phyloP scores from a whole-genome alignment of 1,140 invertebrate genomes.

The Diuraphis noxia region DNA sequence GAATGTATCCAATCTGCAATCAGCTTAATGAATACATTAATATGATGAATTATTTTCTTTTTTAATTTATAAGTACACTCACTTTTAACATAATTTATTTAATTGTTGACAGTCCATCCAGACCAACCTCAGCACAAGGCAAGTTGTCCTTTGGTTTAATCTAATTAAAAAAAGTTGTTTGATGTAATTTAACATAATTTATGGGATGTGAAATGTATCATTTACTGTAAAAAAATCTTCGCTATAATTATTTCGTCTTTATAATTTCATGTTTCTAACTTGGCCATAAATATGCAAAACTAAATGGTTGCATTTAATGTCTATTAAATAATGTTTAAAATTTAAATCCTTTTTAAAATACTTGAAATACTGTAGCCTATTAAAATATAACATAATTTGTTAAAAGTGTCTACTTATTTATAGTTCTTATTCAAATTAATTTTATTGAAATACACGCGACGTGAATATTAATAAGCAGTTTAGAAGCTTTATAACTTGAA shows the following conservation, averaged over 20 bases:
- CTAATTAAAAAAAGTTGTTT: neutral
- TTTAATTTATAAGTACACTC: neutral
- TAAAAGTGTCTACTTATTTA: neutral
- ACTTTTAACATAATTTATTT: neutral
- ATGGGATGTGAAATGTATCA: neutral
- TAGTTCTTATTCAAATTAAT: neutral
- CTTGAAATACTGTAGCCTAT: neutral
- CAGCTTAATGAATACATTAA: neutral
- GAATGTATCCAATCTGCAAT: neutral
- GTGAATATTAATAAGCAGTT: neutral
- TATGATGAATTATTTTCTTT: neutral
- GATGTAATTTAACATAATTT: neutral
- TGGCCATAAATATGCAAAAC: neutral
- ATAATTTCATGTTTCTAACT: slow-evolving; percentile 8
- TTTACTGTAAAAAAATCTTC: neutral
- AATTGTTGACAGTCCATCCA: neutral
- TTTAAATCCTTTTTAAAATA: slow-evolving; percentile 1
- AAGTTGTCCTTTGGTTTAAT: neutral
- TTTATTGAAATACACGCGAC: neutral
- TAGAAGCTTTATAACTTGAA: neutral
- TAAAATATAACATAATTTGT: neutral
- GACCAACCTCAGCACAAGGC: neutral
- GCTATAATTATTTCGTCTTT: neutral
- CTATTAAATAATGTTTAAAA: neutral
- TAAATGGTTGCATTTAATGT: neutral